Conservation (phyloP, 2,113 vertebrate genomes). For the Mobula hypostoma region DNA sequence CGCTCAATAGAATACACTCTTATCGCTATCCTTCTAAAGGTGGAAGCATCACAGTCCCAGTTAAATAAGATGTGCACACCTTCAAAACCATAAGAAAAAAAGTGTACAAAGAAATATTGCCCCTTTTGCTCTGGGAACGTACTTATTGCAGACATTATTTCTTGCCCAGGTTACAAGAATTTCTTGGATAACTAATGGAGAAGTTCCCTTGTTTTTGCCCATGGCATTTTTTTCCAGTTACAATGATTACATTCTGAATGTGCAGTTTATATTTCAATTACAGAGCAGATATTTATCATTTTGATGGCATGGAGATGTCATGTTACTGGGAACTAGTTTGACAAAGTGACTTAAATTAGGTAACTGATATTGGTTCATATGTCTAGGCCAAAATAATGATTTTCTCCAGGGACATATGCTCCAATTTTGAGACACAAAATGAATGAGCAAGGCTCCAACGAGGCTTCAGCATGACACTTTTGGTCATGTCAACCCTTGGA, state of each 20-base stretch:
- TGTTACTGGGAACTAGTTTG: neutral
- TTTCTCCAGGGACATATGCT: neutral
- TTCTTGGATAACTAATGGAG: neutral
- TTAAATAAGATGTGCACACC: neutral
- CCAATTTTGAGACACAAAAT: neutral
- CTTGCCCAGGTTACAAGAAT: neutral
- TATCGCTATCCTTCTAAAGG: neutral
- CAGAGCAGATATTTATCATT: conserved; percentile 2
- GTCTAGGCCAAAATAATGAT: conserved; percentile 4
- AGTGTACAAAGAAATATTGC: neutral
- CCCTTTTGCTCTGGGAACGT: neutral
- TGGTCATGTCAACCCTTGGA: neutral
- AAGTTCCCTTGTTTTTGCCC: neutral
- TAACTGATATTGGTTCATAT: neutral
- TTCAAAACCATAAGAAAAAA: neutral
- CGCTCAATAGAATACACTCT: neutral
- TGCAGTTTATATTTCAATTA: conserved; percentile 33
- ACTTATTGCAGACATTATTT: neutral
- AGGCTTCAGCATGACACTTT: neutral
- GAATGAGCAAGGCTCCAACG: neutral
- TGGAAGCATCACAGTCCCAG: neutral
- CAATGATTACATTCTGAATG: conserved; percentile 6
- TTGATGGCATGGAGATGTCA: neutral
- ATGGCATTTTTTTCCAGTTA: conserved; percentile 19
- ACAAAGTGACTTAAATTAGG: neutral